A percentile compares a stretch with the other conserved stretches of the same genome.
Evolutionary conservation across 2,797 vertebrate genomes (phyloP).

Genomic region (Sebastes steindachneri): DNA sequence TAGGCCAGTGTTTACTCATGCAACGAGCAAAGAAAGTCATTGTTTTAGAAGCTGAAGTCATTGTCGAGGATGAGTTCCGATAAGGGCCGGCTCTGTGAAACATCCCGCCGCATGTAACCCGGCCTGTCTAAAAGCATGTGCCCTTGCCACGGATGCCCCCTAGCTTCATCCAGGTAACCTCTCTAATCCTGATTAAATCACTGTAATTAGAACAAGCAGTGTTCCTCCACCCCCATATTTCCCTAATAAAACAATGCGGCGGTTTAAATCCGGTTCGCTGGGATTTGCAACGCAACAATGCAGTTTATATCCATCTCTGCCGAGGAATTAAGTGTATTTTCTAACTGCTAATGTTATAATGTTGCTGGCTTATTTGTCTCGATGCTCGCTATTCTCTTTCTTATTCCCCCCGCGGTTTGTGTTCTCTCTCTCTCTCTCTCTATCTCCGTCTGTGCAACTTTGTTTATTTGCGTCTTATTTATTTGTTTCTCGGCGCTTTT

Average conservation of each 20-base stretch:
- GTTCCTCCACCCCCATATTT: constrained; percentile 80
- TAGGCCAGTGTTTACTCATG: constrained; percentile 78
- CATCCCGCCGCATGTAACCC: constrained; percentile 28
- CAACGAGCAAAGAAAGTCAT: constrained; percentile 71
- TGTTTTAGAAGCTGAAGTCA: constrained; percentile 65
- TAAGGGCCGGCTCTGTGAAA: constrained; percentile 41
- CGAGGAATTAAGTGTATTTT: constrained; percentile 85
- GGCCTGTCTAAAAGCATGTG: constrained; percentile 64
- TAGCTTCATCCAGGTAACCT: constrained; percentile 84
- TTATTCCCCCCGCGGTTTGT: constrained; percentile 67
- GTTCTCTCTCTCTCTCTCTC: neutral
- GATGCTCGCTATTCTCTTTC: constrained; percentile 65
- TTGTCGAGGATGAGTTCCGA: constrained; percentile 41
- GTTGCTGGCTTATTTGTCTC: constrained; percentile 79
- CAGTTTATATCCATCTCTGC: constrained; percentile 85
- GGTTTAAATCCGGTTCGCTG: constrained; percentile 83
- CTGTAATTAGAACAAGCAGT: constrained; percentile 84
- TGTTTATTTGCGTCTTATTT: constrained; percentile 75
- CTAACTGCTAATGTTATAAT: constrained; percentile 85
- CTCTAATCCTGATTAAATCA: constrained; percentile 87
- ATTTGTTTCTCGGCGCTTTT: constrained; percentile 64
- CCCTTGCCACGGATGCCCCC: constrained; percentile 70
- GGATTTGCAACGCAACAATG: constrained; percentile 85
- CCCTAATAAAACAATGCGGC: constrained; percentile 84
- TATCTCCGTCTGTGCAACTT: constrained; percentile 51